A percentile compares a stretch with the other conserved stretches of the same genome.
phyloP scores from a whole-genome alignment of 2,113 vertebrate species.

The Prietella phreatophila region DNA sequence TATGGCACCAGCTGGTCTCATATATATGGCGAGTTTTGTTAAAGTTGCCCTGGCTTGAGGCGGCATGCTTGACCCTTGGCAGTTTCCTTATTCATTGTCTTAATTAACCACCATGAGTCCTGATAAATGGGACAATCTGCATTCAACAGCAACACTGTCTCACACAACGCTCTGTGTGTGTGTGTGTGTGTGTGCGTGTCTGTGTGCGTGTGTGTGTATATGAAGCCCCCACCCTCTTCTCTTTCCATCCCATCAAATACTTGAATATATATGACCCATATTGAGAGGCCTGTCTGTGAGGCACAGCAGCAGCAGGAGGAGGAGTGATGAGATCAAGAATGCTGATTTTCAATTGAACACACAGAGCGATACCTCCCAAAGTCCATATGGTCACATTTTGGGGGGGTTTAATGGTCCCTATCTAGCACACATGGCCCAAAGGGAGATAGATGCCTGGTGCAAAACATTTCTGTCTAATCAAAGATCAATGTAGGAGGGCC shows the following conservation, averaged over 20 bases:
- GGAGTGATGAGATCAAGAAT: constrained; percentile 35
- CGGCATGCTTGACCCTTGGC: constrained; percentile 59
- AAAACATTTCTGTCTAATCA: constrained; percentile 74
- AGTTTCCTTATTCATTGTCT: constrained; percentile 79
- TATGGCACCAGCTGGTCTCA: constrained; percentile 64
- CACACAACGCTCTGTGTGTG: background rate
- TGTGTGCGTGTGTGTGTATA: background rate
- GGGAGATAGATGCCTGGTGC: constrained; percentile 68
- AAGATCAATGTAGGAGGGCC: constrained; percentile 59
- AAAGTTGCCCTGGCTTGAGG: constrained; percentile 72
- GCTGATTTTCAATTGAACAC: constrained; percentile 50
- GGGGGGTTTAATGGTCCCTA: constrained; percentile 49
- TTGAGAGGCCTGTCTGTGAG: constrained; percentile 39
- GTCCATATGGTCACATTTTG: constrained; percentile 56
- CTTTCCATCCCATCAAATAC: constrained; percentile 54
- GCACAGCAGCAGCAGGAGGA: constrained; percentile 15
- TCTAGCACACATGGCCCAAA: constrained; percentile 61
- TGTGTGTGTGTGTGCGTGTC: constrained; percentile 49
- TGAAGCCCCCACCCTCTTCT: constrained; percentile 19
- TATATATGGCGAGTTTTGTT: constrained; percentile 58
- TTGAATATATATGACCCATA: constrained; percentile 53
- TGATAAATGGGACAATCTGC: constrained; percentile 79
- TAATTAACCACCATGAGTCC: constrained; percentile 79
- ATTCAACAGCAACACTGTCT: constrained; percentile 26
- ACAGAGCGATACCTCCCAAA: constrained; percentile 28